Conservation (phyloP, 23 tunicate genomes). For the Halocynthia aurantium region DNA sequence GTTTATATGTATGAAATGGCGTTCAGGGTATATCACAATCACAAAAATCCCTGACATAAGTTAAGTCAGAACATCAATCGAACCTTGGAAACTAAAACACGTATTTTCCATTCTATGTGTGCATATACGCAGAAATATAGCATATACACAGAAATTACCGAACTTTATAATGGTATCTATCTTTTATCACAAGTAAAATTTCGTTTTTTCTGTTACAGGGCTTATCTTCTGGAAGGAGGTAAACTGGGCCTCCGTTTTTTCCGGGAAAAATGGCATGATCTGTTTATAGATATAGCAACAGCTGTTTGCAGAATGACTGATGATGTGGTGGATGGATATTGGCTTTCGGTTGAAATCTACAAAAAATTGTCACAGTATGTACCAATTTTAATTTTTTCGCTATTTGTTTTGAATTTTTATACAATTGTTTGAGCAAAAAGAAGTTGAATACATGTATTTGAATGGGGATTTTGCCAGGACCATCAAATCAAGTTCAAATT, state of each 20-base stretch:
- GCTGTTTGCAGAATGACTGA: constrained; percentile 52
- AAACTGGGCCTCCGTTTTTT: constrained; percentile 21
- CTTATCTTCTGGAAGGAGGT: constrained; percentile 59
- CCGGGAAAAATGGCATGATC: constrained; percentile 36
- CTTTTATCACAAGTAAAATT: not conserved
- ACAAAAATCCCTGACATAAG: too few species aligned
- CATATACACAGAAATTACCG: too few species aligned
- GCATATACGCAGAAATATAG: too few species aligned
- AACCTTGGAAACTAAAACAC: too few species aligned
- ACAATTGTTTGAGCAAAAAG: not conserved
- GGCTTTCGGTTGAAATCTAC: constrained; percentile 45
- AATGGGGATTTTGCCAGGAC: too few species aligned
- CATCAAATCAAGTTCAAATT: too few species aligned
- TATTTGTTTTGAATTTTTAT: not conserved
- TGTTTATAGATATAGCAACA: constrained; percentile 32
- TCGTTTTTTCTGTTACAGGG: not conserved
- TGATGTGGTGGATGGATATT: constrained; percentile 44
- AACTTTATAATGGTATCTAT: too few species aligned
- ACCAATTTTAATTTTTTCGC: constrained; percentile 21
- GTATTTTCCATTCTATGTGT: too few species aligned
- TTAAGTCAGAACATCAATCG: too few species aligned
- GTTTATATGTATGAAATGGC: too few species aligned
- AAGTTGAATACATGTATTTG: not conserved
- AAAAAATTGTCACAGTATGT: constrained; percentile 9
- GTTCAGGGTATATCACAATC: too few species aligned